These are phyloP conservation scores for Pedionomus torquatus DNA, from an alignment of 2,113 vertebrate species.

Conservation along the genomic window DNA sequence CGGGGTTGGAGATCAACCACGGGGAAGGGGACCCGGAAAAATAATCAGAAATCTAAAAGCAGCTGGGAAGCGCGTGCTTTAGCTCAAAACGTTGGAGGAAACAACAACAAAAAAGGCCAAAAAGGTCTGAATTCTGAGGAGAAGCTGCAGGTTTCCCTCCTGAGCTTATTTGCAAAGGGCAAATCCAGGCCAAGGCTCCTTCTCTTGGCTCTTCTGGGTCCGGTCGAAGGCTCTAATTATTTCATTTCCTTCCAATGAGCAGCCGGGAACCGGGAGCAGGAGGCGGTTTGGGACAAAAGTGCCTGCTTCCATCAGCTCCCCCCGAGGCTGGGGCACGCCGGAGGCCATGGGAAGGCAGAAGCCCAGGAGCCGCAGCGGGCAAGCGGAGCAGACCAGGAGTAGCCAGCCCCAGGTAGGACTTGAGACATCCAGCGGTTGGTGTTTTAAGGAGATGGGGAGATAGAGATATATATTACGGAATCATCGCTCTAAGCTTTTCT, in stretches of 20 bases:
- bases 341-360: background rate
- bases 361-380: background rate
- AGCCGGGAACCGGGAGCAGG: background rate
- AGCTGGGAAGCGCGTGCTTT: background rate
- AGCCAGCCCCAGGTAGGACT: background rate
- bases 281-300: background rate
- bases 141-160: background rate
- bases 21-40: background rate
- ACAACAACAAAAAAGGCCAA: too few species aligned
- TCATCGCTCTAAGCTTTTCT: constrained; percentile 45
- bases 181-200: background rate
- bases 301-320: background rate
- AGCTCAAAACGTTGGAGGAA: background rate
- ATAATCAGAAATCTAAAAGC: background rate
- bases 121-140: rapidly evolving
- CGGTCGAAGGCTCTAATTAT: background rate
- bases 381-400: background rate
- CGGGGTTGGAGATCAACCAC: background rate
- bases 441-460: constrained; percentile 30
- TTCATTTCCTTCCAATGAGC: background rate
- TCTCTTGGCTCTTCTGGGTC: background rate
- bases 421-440: background rate
- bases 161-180: background rate
- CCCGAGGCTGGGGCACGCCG: rapidly evolving
- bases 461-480: constrained; percentile 35